Base-by-base conservation (phyloP, 2,113 vertebrate genomes). In the Poeciliopsis occidentalis region DNA sequence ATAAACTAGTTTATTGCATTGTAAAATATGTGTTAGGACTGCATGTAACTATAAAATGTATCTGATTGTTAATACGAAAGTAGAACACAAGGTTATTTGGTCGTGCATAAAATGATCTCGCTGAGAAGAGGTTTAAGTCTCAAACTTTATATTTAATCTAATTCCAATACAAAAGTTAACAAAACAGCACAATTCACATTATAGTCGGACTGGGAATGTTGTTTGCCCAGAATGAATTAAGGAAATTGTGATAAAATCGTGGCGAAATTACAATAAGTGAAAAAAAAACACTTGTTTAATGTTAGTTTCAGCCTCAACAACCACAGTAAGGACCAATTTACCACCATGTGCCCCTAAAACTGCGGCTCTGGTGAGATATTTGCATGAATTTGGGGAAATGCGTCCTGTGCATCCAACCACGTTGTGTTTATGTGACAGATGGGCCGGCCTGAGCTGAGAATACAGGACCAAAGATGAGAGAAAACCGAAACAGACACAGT, bases 401-500 rank as follows among this genome's bases (percentile, higher is more conserved):
- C 31, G n/a, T 68, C n/a, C 37, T 60, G 29, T 64, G 65, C 34
- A 47, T 78, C 60, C 11, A 75, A 64, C 67, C 74, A 17, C 60
- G 7, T 30, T 26, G 32, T 29, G 44, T 70, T 5, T 15, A 69
- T 39, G 7, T 37, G 29, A 63, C 85, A 69, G 71, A 66, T 75
- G 71, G 64, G 24, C 47, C 0, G 2, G 47, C 6, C 26, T 51
- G 5, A 22, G 6, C 32, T 17, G 15, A 7, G 4, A 12, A n/a
- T 1, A 15, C 8, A 17, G 22, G 37, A 24, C 65, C 54, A 76
- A 73, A 77, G n/a, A 63, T 24, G 2, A 2, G 51, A 79, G 3
- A 2, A 37, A 83, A 84, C 68, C 51, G 73, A 87, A 72, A 71
- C 47, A 61, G 73, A 84, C 74, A 88, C 76, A 61, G 81, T 29